A percentile compares a stretch with the other conserved stretches of the same genome.
phyloP scores from a whole-genome alignment of 2,888 invertebrate genomes.

The Caenorhabditis sulstoni region DNA sequence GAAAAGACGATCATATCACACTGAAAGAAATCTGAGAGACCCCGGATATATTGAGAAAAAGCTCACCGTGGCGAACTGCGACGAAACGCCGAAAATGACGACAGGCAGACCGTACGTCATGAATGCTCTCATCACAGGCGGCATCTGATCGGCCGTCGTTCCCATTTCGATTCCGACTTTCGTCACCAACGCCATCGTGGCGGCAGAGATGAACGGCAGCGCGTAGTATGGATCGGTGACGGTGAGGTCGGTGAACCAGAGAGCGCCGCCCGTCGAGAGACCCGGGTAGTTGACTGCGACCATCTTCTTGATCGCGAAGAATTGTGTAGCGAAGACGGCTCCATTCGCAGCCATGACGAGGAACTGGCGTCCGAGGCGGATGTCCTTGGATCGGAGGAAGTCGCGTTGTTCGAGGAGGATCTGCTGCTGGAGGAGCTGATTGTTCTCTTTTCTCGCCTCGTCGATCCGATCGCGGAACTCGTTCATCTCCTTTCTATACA shows the following conservation, averaged over 20 bases:
- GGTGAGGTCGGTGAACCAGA: conserved; percentile 95
- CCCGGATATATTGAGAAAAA: too few species aligned
- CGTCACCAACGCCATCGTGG: conserved; percentile 89
- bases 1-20: too few species aligned
- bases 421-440: conserved; percentile 71
- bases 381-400: conserved; percentile 73
- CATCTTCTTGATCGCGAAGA: conserved; percentile 91
- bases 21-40: too few species aligned
- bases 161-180: conserved; percentile 83
- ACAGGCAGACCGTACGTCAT: conserved; percentile 77
- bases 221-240: conserved; percentile 91
- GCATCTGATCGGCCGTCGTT: conserved; percentile 70
- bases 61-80: conserved; percentile 75
- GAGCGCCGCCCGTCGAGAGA: conserved; percentile 90
- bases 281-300: conserved; percentile 91
- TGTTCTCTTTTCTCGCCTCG: conserved; percentile 85
- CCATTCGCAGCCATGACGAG: conserved; percentile 82
- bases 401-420: conserved; percentile 76
- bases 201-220: conserved; percentile 90
- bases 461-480: conserved; percentile 89
- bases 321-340: conserved; percentile 93
- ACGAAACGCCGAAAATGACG: conserved; percentile 69
- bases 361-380: conserved; percentile 73
- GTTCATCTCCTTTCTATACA: conserved; percentile 90
- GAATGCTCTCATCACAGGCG: conserved; percentile 71